Percentiles rank a stretch among this genome's conserved stretches.
phyloP scores from a whole-genome alignment of 1,140 invertebrate genomes.

The Ceratina australensis region DNA sequence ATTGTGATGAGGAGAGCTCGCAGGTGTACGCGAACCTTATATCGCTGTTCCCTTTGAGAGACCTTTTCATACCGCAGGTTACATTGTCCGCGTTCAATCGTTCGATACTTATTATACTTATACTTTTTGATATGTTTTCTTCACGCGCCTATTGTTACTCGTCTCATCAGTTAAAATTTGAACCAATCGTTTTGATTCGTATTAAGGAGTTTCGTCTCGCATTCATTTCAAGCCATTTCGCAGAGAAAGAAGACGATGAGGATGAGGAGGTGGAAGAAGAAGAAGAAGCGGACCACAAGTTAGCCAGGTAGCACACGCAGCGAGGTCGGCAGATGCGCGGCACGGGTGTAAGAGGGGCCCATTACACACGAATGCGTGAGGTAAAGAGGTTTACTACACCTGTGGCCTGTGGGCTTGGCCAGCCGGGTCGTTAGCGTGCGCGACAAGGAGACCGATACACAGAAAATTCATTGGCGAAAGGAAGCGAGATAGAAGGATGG shows the following conservation, averaged over 20 bases:
- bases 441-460: slow-evolving; percentile 9
- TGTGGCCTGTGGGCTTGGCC: slow-evolving; percentile 69
- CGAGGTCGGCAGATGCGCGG: slow-evolving; percentile 60
- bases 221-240: not conserved
- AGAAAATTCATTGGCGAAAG: slow-evolving; percentile 34
- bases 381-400: slow-evolving; percentile 71
- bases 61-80: not conserved
- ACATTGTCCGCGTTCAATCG: not conserved
- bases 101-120: too few species aligned
- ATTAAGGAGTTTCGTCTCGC: not conserved
- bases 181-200: too few species aligned
- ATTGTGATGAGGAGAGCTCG: not conserved
- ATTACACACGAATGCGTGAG: slow-evolving; percentile 62
- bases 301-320: slow-evolving; percentile 43
- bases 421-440: slow-evolving; percentile 29
- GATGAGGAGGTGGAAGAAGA: slow-evolving; percentile 2
- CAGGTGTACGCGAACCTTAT: slow-evolving; percentile 16
- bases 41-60: not conserved
- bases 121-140: too few species aligned
- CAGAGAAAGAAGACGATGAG: not conserved
- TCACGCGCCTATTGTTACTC: too few species aligned
- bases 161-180: too few species aligned
- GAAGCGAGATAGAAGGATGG: not conserved
- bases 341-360: slow-evolving; percentile 61
- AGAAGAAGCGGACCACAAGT: slow-evolving; percentile 34